phyloP scores from a whole-genome alignment of 2,797 vertebrate species.

The Uromys caudimaculatus region DNA sequence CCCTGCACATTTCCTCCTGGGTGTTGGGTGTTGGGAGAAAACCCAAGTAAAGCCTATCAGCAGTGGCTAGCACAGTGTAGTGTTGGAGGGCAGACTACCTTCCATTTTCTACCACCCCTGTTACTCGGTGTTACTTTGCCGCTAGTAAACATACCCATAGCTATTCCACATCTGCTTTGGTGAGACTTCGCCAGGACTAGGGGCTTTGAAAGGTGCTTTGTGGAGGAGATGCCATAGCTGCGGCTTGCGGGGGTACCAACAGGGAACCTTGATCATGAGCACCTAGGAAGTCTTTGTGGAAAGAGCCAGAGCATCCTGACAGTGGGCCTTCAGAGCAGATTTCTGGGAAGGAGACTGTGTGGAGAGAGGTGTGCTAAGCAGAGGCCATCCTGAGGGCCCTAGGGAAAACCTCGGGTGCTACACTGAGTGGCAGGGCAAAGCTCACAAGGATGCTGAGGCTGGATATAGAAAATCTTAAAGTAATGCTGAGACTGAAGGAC shows the following conservation, averaged over 20 bases:
- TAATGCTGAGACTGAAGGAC: neutral
- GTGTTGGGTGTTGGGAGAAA: constrained; percentile 9
- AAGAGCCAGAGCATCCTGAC: neutral
- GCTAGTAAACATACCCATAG: neutral
- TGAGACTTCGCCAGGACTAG: neutral
- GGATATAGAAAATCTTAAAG: neutral
- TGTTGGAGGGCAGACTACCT: neutral
- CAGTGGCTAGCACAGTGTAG: neutral
- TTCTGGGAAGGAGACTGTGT: neutral
- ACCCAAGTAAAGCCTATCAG: neutral
- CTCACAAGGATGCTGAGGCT: neutral
- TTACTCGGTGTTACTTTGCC: neutral
- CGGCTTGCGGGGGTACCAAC: neutral
- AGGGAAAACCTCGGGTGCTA: neutral
- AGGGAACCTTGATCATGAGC: neutral
- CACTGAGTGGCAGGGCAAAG: neutral
- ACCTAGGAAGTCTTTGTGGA: neutral
- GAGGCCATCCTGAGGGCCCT: neutral
- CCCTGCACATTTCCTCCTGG: neutral
- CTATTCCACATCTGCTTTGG: neutral
- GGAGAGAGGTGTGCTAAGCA: neutral
- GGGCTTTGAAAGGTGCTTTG: neutral
- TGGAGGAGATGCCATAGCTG: neutral
- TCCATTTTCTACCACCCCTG: neutral
- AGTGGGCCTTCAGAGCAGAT: neutral